Conservation (phyloP, 2,797 vertebrate genomes). For the Poeciliopsis gracilis region DNA sequence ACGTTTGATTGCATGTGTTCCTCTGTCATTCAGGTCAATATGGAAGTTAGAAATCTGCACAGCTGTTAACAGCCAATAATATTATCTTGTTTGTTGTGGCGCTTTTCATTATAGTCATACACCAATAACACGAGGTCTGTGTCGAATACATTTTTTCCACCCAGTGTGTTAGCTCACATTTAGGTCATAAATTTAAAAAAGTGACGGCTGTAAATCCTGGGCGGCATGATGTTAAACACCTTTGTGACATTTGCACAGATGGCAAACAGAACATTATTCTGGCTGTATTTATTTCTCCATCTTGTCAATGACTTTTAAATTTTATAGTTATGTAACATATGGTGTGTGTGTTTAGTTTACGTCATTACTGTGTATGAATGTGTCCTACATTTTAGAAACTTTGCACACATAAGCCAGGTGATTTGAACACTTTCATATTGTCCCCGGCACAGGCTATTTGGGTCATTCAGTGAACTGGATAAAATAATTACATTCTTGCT, state of each 20-base stretch:
- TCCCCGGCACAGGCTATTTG: constrained; percentile 27
- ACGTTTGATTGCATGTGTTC: background rate
- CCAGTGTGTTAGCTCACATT: background rate
- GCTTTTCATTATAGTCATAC: background rate
- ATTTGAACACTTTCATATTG: constrained; percentile 35
- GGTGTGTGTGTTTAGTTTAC: background rate
- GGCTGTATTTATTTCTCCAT: background rate
- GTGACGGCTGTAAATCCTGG: background rate
- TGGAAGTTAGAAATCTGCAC: constrained; percentile 1
- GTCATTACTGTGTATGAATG: background rate
- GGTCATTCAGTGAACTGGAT: constrained; percentile 35
- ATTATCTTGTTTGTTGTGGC: background rate
- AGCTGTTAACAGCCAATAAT: background rate
- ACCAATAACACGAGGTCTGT: background rate
- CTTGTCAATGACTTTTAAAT: background rate
- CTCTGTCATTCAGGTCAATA: background rate
- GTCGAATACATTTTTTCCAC: background rate
- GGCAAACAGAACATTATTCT: background rate
- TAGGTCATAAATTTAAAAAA: background rate
- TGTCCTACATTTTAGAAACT: background rate
- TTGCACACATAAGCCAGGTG: constrained; percentile 29
- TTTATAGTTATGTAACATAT: background rate
- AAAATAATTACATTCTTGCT: constrained; percentile 47
- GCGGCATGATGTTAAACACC: background rate
- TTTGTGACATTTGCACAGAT: constrained; percentile 1